Conservation (phyloP, 1,140 invertebrate genomes). For the Gonatopus flavifemur region DNA sequence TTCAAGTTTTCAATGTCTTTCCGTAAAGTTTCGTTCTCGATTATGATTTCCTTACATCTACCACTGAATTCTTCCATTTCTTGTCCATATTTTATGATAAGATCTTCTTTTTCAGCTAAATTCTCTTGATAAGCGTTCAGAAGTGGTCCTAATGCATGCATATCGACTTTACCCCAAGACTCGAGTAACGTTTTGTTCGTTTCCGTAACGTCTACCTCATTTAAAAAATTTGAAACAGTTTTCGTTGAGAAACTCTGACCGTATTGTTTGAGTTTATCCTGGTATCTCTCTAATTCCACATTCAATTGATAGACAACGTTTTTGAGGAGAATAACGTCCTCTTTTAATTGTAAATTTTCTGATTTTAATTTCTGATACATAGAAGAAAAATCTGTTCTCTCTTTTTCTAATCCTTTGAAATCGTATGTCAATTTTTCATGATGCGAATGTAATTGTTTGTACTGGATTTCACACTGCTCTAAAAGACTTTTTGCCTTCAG, state of each 20-base stretch:
- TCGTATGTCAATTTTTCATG: conserved; percentile 30
- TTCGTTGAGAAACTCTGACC: conserved; percentile 25
- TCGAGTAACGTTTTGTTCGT: conserved; percentile 26
- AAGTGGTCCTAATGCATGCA: conserved; percentile 64
- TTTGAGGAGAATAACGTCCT: conserved; percentile 68
- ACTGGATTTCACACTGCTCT: conserved; percentile 37
- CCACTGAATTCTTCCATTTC: conserved; percentile 65
- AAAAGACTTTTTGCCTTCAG: conserved; percentile 29
- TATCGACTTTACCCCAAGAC: conserved; percentile 61
- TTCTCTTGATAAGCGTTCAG: conserved; percentile 70
- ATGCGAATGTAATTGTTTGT: conserved; percentile 29
- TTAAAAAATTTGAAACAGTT: conserved; percentile 11
- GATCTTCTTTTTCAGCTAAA: conserved; percentile 66
- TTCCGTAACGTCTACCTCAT: conserved; percentile 25
- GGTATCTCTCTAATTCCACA: conserved; percentile 67
- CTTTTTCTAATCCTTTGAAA: conserved; percentile 34
- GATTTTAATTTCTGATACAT: conserved; percentile 44
- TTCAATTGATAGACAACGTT: conserved; percentile 69
- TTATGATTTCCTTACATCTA: conserved; percentile 63
- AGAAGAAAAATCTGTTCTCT: conserved; percentile 28
- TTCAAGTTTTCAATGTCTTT: conserved; percentile 61
- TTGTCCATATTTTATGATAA: conserved; percentile 63
- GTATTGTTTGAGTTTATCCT: conserved; percentile 61
- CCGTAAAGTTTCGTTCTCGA: conserved; percentile 66
- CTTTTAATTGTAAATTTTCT: conserved; percentile 58